These are phyloP conservation scores for Hetaerina titia DNA, from an alignment of 2,888 invertebrate genomes.

Conservation along the genomic window DNA sequence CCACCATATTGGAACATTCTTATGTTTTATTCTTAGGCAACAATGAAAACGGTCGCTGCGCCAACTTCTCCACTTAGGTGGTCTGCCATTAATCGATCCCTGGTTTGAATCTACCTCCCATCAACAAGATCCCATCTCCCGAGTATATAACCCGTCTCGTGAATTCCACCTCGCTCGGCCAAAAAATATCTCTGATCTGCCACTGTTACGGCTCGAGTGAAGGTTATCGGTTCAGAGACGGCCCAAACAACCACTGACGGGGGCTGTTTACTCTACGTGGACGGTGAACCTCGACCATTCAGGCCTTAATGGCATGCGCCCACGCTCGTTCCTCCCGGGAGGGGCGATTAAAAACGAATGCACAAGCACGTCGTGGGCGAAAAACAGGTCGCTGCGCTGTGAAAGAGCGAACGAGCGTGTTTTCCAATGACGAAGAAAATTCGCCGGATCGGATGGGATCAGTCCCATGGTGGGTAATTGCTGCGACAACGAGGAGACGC, in stretches of 20 bases:
- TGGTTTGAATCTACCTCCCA: no score
- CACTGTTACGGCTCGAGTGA: background rate
- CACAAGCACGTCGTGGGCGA: background rate
- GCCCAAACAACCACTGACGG: background rate
- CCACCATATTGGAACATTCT: no score
- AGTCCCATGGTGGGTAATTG: background rate
- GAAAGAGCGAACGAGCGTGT: background rate
- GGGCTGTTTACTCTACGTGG: background rate
- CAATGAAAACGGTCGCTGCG: no score
- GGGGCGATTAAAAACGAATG: background rate
- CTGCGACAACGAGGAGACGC: background rate
- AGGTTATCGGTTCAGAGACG: background rate
- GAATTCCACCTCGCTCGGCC: background rate
- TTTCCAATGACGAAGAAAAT: background rate
- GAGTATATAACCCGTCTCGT: background rate
- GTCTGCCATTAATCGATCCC: no score
- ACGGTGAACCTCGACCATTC: background rate
- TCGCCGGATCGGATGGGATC: background rate
- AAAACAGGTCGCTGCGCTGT: background rate
- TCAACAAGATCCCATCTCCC: background rate
- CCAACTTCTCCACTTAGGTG: no score
- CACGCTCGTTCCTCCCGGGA: background rate
- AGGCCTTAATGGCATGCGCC: background rate
- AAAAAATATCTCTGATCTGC: background rate
- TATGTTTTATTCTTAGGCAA: no score